phyloP scores from a whole-genome alignment of 2,113 vertebrate species.

The Aplodontia rufa region DNA sequence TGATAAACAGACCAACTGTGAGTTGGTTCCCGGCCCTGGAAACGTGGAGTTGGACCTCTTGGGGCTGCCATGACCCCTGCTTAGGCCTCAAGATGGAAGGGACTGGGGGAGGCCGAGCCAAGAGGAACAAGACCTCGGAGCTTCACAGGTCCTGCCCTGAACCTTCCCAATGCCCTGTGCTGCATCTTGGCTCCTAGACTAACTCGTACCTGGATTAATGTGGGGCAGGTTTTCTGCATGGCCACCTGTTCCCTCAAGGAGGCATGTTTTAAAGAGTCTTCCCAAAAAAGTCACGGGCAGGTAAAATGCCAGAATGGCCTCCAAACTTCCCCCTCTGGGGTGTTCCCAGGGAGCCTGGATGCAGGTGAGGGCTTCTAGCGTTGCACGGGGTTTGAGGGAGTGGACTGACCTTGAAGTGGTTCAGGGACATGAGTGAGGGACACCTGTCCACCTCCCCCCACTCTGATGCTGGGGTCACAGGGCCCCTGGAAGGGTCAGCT shows the following conservation, averaged over 20 bases:
- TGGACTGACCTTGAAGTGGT: too few species aligned
- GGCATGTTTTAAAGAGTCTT: background rate
- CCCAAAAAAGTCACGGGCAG: background rate
- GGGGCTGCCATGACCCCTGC: background rate
- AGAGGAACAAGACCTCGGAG: accelerated
- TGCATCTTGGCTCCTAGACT: background rate
- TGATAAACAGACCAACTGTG: background rate
- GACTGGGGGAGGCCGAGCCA: background rate
- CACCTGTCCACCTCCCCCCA: too few species aligned
- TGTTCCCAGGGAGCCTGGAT: background rate
- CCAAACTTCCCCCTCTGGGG: accelerated
- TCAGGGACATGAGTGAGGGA: background rate
- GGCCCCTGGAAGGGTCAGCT: background rate
- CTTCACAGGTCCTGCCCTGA: background rate
- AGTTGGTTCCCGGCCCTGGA: background rate
- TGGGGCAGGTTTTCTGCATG: background rate
- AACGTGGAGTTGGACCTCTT: background rate
- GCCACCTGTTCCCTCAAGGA: background rate
- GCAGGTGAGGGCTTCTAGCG: accelerated
- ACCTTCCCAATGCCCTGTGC: background rate
- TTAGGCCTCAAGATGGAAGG: background rate
- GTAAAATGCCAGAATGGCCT: background rate
- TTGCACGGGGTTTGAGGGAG: accelerated
- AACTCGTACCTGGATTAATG: accelerated
- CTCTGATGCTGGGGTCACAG: accelerated